Conservation (phyloP, 2,888 invertebrate genomes). For the Hedychridium roseum region DNA sequence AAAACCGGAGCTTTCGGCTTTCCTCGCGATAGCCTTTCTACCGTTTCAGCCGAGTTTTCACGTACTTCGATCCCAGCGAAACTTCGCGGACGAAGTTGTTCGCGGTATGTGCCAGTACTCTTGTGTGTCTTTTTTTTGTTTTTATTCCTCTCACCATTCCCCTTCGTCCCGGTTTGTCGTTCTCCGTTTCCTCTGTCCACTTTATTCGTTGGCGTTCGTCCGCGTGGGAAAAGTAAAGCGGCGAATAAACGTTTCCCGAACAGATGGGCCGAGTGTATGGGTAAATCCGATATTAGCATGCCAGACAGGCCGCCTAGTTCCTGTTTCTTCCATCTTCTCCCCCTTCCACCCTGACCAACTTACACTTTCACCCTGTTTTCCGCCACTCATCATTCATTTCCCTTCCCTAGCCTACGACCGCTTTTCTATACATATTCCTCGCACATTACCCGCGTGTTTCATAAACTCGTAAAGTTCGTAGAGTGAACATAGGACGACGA, state of each 20-base stretch:
- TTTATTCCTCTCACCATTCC: slow-evolving; percentile 6
- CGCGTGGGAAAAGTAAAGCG: slow-evolving; percentile 38
- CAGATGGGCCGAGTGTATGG: slow-evolving; percentile 38
- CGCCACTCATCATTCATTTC: background rate
- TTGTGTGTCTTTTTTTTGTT: too few relatives aligned
- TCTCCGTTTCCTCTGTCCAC: background rate
- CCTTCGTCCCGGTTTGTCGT: background rate
- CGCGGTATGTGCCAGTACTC: slow-evolving; percentile 13
- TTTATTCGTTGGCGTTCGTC: slow-evolving; percentile 22
- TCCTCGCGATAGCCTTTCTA: slow-evolving; percentile 12
- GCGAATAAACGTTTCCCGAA: slow-evolving; percentile 39
- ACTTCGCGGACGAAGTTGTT: slow-evolving; percentile 29
- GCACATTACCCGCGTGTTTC: background rate
- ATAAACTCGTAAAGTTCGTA: too few relatives aligned
- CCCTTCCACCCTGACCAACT: slow-evolving; percentile 16
- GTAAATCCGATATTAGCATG: slow-evolving; percentile 47
- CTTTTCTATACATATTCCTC: background rate
- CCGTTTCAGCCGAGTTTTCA: slow-evolving; percentile 25
- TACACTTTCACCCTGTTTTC: background rate
- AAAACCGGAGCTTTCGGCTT: slow-evolving; percentile 4
- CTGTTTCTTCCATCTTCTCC: slow-evolving; percentile 36
- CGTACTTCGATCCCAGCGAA: slow-evolving; percentile 17
- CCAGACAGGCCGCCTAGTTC: slow-evolving; percentile 39
- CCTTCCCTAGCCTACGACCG: background rate
- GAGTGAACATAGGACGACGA: too few relatives aligned